Base-by-base conservation (phyloP, 2,888 invertebrate genomes). In the Phengaris alcon region DNA sequence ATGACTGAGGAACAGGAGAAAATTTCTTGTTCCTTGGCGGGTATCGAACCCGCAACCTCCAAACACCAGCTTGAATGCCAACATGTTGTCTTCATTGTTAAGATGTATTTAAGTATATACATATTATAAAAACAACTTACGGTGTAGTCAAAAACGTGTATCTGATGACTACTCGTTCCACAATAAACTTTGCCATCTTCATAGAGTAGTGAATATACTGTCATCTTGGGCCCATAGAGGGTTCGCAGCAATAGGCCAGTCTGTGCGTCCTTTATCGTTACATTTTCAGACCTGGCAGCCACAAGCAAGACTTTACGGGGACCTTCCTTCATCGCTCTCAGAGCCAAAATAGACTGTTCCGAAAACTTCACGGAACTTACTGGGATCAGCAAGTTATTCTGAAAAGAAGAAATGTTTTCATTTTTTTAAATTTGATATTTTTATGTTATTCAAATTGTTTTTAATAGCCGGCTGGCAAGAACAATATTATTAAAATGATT, bases 241-340 rank as follows among this genome's bases (percentile, higher is more conserved):
- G 95, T 95, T 57, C 97, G 90, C 74, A 97, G 83, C 76, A 96
- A 87, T 0, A 97, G 88, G 0, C 97, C 97, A 0, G 94, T 95
- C 79, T 94, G 93, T 0, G 97, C 97, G 84, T 97, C 97, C 80
- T 96, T 95, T 75, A 97, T 94, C 0, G 95, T 95, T 44, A 97
- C 95, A 55, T 95, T 94, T 77, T 96, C 95, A 8, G 95, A 95
- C 69, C 96, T 94, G 0, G 96, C 95, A 0, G 96, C 96, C 0
- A 97, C 94, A 9, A 97, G 93, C 0, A 96, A 88, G 8, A 96
- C 95, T 83, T 95, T 95, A 3, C 97, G 93, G 0, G 95, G 94
- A 0, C 97, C 97, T 83, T 97, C 97, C 80, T 95, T 95, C 77
- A 96, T 94, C 0, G 97, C 96, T 78, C 95, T 95, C 9, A 97